Evolutionary conservation across 2,113 vertebrate species (phyloP).

Genomic region (Philantomba maxwellii): DNA sequence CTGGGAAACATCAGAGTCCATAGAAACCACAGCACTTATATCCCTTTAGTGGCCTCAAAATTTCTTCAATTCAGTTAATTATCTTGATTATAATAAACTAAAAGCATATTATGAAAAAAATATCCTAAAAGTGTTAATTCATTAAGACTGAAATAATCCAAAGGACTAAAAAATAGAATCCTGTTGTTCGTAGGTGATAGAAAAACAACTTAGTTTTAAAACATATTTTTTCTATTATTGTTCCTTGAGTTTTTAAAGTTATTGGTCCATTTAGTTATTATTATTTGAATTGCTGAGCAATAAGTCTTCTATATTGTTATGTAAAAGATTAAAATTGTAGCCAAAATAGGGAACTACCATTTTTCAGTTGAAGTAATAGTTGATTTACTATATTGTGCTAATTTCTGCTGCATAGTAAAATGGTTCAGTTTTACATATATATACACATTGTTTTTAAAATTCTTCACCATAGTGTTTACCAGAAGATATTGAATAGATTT

Average conservation of each 20-base stretch:
- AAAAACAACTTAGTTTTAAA: background rate
- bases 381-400: background rate
- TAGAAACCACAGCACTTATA: background rate
- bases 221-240: background rate
- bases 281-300: background rate
- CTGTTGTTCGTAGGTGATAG: background rate
- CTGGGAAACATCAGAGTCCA: background rate
- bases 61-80: background rate
- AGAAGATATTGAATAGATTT: background rate
- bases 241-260: background rate
- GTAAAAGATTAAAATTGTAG: background rate
- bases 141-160: background rate
- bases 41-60: background rate
- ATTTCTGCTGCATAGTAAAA: background rate
- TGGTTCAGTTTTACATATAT: background rate
- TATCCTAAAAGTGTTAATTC: background rate
- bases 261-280: background rate
- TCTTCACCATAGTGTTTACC: background rate
- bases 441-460: background rate
- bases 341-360: background rate
- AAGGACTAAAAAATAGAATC: background rate
- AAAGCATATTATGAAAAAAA: background rate
- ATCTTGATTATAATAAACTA: background rate
- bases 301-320: background rate
- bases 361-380: background rate